Percentiles rank a stretch among this genome's conserved stretches.
phyloP scores from a whole-genome alignment of 1,140 invertebrate species.

The Tyrophagus putrescentiae region DNA sequence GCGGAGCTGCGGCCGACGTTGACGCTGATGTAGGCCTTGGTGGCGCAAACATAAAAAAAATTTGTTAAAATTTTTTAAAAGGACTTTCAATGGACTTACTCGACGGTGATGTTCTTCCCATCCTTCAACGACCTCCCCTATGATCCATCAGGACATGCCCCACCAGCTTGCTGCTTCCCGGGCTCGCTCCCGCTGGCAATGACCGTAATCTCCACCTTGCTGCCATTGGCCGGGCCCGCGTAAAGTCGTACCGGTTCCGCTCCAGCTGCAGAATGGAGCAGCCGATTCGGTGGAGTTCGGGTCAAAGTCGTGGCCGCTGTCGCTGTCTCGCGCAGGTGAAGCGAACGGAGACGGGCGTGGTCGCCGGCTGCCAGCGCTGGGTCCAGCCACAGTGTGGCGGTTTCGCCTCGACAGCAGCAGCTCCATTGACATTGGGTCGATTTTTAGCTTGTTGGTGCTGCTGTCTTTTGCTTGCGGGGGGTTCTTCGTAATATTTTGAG shows the following conservation, averaged over 20 bases:
- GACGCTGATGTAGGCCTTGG: conserved; percentile 5
- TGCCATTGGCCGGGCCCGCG: background rate
- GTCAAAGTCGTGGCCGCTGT: background rate
- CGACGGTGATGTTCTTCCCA: background rate
- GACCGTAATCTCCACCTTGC: background rate
- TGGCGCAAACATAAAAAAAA: conserved; percentile 3
- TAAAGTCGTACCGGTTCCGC: background rate
- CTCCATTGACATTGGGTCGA: no score
- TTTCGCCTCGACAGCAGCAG: background rate
- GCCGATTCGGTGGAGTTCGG: background rate
- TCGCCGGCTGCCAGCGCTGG: background rate
- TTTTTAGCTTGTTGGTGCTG: no score
- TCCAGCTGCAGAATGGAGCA: background rate
- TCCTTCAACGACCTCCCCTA: no score
- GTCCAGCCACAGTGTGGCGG: background rate
- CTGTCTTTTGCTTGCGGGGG: no score
- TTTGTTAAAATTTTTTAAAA: background rate
- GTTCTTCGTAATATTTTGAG: no score
- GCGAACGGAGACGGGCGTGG: background rate
- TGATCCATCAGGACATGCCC: conserved; percentile 6
- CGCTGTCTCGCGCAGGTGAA: background rate
- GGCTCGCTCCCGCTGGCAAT: background rate
- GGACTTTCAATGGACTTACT: background rate
- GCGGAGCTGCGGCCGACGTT: conserved; percentile 1
- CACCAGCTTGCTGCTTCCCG: conserved; percentile 2